Conservation (phyloP, 2,113 vertebrate species). For the Haemorhous mexicanus region DNA sequence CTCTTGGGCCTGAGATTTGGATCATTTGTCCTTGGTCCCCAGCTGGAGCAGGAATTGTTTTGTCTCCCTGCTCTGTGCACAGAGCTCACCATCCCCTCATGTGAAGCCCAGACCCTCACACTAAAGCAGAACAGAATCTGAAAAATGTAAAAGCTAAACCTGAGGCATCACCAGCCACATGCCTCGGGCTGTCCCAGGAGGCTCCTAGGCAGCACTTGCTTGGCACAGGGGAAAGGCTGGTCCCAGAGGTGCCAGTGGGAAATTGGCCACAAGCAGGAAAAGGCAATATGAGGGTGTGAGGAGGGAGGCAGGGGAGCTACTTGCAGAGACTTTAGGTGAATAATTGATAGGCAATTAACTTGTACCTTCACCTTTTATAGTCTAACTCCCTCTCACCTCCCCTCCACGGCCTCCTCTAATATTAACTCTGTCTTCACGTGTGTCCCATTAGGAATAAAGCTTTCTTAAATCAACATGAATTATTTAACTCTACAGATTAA, state of each 20-base stretch:
- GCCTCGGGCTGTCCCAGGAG: accelerated
- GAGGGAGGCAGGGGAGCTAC: background rate
- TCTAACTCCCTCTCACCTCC: background rate
- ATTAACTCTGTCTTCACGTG: slow-evolving; percentile 39
- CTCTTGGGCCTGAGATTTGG: background rate
- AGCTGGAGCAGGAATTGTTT: background rate
- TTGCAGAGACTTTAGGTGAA: background rate
- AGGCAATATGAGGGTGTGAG: background rate
- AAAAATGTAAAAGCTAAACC: background rate
- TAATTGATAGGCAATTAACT: slow-evolving; percentile 60
- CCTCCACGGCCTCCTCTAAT: background rate
- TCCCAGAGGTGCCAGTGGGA: background rate
- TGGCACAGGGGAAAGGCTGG: background rate
- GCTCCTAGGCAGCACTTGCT: background rate
- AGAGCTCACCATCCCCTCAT: background rate
- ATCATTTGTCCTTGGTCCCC: background rate
- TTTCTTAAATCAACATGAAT: slow-evolving; percentile 69
- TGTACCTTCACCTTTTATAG: slow-evolving; percentile 15
- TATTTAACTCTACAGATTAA: slow-evolving; percentile 65
- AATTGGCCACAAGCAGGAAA: background rate
- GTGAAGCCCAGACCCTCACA: background rate
- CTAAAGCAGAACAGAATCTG: background rate
- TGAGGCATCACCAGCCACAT: background rate
- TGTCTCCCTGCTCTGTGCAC: background rate
- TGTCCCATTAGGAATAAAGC: slow-evolving; percentile 61